Evolutionary conservation across 2,797 vertebrate genomes (phyloP).

Genomic region (Dicrostonyx torquatus): DNA sequence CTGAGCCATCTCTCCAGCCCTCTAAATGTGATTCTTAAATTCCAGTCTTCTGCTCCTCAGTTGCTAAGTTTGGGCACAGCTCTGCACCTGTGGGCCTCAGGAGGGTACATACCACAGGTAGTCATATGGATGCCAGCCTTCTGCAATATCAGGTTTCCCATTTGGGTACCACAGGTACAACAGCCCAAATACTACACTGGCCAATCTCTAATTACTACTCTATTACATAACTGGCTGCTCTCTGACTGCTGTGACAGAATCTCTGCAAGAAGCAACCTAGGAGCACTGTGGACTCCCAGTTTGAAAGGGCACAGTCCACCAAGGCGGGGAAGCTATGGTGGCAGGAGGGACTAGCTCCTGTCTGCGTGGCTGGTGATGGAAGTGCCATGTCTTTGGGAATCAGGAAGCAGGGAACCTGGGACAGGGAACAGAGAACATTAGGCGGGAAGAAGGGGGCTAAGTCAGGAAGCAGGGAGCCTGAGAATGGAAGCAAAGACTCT

Average conservation of each 20-base stretch:
- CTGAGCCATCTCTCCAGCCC: too few species aligned
- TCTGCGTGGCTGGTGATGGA: not conserved
- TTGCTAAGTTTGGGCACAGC: not conserved
- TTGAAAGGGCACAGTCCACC: not conserved
- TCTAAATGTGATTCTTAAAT: too few species aligned
- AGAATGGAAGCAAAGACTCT: not conserved
- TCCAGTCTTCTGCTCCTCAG: not conserved
- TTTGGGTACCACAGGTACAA: not conserved
- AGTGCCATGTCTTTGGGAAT: not conserved
- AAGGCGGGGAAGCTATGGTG: not conserved
- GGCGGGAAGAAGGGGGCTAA: not conserved
- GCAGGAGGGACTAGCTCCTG: not conserved
- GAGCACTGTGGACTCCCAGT: not conserved
- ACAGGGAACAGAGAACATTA: not conserved
- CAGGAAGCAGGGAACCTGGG: not conserved
- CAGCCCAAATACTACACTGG: not conserved
- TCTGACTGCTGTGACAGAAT: not conserved
- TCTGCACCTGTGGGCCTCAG: not conserved
- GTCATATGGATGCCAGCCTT: too few species aligned
- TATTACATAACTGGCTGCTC: not conserved
- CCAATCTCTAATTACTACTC: too few species aligned
- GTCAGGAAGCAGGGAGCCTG: not conserved
- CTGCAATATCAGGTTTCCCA: not conserved
- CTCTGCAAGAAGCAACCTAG: not conserved
- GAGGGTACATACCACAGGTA: not conserved